Percentiles rank a stretch among this genome's conserved stretches.
These are phyloP conservation scores for Cynopterus sphinx DNA, from an alignment of 2,797 vertebrate species.

Conservation along the genomic window DNA sequence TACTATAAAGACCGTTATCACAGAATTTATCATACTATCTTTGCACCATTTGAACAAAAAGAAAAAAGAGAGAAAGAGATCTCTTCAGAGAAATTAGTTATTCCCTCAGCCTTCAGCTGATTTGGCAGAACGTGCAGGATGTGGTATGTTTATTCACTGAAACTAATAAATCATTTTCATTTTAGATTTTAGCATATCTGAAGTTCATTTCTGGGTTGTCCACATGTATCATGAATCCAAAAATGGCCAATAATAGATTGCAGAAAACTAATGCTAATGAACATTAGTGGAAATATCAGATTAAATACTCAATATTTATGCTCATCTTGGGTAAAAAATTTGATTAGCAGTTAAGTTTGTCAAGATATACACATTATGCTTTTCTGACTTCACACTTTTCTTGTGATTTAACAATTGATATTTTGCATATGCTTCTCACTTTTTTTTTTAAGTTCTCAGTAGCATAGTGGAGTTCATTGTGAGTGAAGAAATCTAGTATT, in stretches of 20 bases:
- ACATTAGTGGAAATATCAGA: not conserved
- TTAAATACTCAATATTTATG: not conserved
- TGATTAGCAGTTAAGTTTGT: not conserved
- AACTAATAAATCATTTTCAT: constrained; percentile 33
- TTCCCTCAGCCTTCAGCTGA: not conserved
- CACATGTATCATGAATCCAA: not conserved
- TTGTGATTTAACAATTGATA: not conserved
- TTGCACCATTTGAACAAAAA: constrained; percentile 57
- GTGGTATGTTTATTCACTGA: constrained; percentile 37
- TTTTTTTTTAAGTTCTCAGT: not conserved
- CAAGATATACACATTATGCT: not conserved
- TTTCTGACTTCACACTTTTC: not conserved
- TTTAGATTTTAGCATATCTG: not conserved
- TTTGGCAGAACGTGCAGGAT: not conserved
- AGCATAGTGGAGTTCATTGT: not conserved
- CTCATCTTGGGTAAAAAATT: not conserved
- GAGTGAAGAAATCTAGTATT: not conserved
- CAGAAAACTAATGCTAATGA: constrained; percentile 4
- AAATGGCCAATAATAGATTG: not conserved
- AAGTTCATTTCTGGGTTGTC: not conserved
- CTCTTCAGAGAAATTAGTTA: constrained; percentile 60
- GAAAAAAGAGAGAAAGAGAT: not conserved
- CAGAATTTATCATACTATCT: constrained; percentile 50
- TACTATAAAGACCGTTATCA: constrained; percentile 37
- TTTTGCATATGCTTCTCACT: not conserved